Evolutionary conservation across 2,888 invertebrate species (phyloP).

Genomic region (Beris morrisii): DNA sequence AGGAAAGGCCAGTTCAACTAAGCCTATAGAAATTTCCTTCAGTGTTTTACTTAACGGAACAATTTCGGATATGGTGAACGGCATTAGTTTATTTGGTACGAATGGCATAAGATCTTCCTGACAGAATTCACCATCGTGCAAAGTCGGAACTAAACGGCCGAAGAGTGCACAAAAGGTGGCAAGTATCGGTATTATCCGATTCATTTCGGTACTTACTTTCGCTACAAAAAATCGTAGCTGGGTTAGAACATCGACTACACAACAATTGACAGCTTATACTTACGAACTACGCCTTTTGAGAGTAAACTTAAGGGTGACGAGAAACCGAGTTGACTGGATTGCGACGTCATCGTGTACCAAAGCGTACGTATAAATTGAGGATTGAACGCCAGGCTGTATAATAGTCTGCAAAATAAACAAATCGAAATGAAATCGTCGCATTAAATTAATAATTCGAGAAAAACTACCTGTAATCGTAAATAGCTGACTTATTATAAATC

Average conservation of each 20-base stretch:
- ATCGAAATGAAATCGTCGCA: background rate
- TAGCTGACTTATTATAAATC: slow-evolving; percentile 76
- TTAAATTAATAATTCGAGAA: slow-evolving; percentile 4
- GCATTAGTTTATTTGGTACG: slow-evolving; percentile 49
- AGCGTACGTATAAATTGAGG: slow-evolving; percentile 74
- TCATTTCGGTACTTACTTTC: slow-evolving; percentile 62
- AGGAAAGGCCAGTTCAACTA: slow-evolving; percentile 84
- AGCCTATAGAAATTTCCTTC: slow-evolving; percentile 78
- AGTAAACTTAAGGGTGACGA: slow-evolving; percentile 54
- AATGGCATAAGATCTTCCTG: slow-evolving; percentile 53
- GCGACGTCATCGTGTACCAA: slow-evolving; percentile 62
- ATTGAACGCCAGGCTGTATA: slow-evolving; percentile 80
- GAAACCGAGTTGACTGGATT: slow-evolving; percentile 53
- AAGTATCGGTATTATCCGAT: slow-evolving; percentile 71
- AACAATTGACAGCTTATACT: slow-evolving; percentile 41
- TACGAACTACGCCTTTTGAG: slow-evolving; percentile 56
- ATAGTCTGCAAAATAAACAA: slow-evolving; percentile 58
- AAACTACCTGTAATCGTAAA: slow-evolving; percentile 80
- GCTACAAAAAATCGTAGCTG: slow-evolving; percentile 45
- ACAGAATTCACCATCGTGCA: slow-evolving; percentile 86
- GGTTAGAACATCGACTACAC: background rate
- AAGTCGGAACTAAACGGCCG: slow-evolving; percentile 75
- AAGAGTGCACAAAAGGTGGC: slow-evolving; percentile 84
- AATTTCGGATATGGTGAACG: slow-evolving; percentile 75
- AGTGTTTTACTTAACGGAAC: slow-evolving; percentile 71